Evolutionary conservation across 2,888 invertebrate genomes (phyloP), one percentile per base, ranked within the genome.

Genomic region (Rhingia rostrata): DNA sequence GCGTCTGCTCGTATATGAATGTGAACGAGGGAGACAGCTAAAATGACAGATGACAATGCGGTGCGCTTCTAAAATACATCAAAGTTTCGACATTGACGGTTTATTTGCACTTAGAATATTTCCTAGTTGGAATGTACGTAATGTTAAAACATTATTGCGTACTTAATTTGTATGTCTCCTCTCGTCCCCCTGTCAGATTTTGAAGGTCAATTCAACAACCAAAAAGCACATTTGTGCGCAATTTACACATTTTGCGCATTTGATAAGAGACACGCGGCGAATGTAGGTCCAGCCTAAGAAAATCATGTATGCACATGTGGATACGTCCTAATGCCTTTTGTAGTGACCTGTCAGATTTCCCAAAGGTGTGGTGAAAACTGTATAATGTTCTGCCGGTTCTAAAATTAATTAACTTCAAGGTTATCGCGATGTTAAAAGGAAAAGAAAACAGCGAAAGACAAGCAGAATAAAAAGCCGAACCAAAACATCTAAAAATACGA

Each of bases 21-120:
- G 22, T 35, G 12, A 35, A 22, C 22, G 45, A 53, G 53, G 45
- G 72, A 10, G 49, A 49, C 22, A 49, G 10, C 9, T 9, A 47
- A 22, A 47, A 22, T 22, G 2, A 22, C 22, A 22, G 22, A 22
- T 22, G 47, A 54, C 30, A 66, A 60, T 22, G 51, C 4, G 9
- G 47, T 12, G 45, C 37, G 4, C 54, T 54, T 78, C 63, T 73
- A 35, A 73, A 73, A 78, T 51, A 78, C 78, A 74, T 83, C 60
- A 74, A 60, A 78, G 63, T 79, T 74, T 83, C 22, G 83, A 79
- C 79, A 83, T 83, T 83, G 83, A 69, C 67, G 47, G 45, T 69
- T 22, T 79, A 83, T 79, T 78, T 83, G 83, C 83, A 74, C 73
- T 67, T 73, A 83, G 79, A 74, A 47, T 69, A 73, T 79, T 83